Evolutionary conservation across 2,113 vertebrate species (phyloP), one percentile per base, ranked within the genome.

Genomic region (Acanthisitta chloris): DNA sequence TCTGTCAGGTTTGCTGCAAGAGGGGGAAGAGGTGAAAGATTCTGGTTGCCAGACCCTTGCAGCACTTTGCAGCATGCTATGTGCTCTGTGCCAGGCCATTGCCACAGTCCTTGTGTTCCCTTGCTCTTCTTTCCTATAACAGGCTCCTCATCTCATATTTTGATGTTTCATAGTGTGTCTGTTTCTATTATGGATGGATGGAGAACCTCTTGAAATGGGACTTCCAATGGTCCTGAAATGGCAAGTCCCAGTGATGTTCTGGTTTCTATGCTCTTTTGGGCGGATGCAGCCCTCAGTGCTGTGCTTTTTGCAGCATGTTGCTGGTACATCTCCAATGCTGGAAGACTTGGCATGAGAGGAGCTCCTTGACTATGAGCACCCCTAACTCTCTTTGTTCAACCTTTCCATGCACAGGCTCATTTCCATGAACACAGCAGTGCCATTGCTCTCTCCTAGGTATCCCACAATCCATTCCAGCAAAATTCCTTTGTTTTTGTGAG

Each of bases 191-290:
- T 29, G 7, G 29, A 4, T 66, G 36, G 45, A 25, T 49, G 42
- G 12, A 25, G 7, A 57, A 36, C 12, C 23, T 85, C 55, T 78
- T 54, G 10, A 38, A 66, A 46, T 5, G 3, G 40, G 29, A 8
- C 34, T 62, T 21, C 38, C 43, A 43, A 0, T 31, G 17, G 12
- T 81, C 15, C 48, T 2, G 1, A 51, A 58, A 46, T 17, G 58
- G 15, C 46, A 33, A 38, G n/a, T 69, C 20, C 17, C 25, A 46
- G 1, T 1, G 6, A 12, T 0, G 0, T 9, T 51, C 33, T 88
- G 26, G 4, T 86, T 90, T 48, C 52, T 62, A 17, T 88, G 57
- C n/a, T 88, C 11, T 69, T 76, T 76, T 59, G 66, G 26, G 9
- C 14, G 16, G 18, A 33, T 21, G n/a, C 28, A 69, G 61, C 38